Conservation (phyloP, 2,888 invertebrate species). For the Fragum fragum region DNA sequence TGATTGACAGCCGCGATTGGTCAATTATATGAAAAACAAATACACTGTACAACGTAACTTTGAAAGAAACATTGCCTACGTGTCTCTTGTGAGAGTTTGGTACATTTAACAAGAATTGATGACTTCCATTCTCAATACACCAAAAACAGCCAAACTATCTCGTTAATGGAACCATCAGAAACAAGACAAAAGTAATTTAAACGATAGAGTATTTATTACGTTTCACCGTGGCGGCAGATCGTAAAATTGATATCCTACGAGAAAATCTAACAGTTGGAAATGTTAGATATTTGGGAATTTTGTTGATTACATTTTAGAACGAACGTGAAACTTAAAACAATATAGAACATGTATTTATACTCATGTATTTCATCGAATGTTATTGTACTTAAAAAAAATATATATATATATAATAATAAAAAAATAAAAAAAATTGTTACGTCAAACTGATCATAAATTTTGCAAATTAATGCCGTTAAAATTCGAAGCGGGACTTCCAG, state of each 20-base stretch:
- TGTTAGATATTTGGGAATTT: not conserved
- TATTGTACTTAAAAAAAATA: too few relatives aligned
- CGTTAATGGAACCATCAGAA: not conserved
- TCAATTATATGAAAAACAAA: not conserved
- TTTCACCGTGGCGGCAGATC: not conserved
- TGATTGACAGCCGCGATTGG: too few relatives aligned
- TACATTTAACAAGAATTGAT: not conserved
- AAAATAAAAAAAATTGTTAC: too few relatives aligned
- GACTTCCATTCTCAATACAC: not conserved
- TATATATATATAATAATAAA: too few relatives aligned
- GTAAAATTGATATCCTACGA: not conserved
- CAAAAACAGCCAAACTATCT: not conserved
- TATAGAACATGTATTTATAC: too few relatives aligned
- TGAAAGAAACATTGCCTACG: not conserved
- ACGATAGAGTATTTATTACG: not conserved
- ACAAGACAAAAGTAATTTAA: conserved; percentile 2
- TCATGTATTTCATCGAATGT: too few relatives aligned
- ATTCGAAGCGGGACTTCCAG: too few relatives aligned
- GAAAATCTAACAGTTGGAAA: not conserved
- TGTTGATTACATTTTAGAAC: too few relatives aligned
- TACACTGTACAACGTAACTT: not conserved
- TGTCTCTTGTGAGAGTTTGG: not conserved
- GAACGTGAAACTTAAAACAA: too few relatives aligned
- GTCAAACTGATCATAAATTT: too few relatives aligned
- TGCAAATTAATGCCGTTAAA: too few relatives aligned